Evolutionary conservation across 2,113 vertebrate genomes (phyloP), one percentile per base, ranked within the genome.

Genomic region (Vimba vimba): DNA sequence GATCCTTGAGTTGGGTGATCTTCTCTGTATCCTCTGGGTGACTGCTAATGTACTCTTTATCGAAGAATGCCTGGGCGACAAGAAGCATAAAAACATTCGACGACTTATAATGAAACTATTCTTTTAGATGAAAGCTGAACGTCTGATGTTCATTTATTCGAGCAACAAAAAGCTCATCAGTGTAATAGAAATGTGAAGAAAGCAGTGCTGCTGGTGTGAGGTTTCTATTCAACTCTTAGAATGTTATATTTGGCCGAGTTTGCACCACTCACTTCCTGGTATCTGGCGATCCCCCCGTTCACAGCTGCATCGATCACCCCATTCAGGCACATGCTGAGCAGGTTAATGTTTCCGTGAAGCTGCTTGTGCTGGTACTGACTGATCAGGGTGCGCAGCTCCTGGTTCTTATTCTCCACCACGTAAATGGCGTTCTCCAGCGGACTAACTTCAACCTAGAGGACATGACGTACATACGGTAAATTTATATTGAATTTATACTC

Each of bases 301-400:
- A 99, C 98, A 0, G 98, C 97, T 0, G 98, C 98, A 75, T 99
- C 97, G 30, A 99, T 98, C 90, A 99, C 98, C 4, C 98, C 98
- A 1, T 99, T 99, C 82, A 99, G 96, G 75, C 97, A 99, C 98
- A 99, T 99, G 93, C 98, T 99, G 91, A 99, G 97, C 87, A 99
- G 95, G 94, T 98, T 99, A 92, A 99, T 95, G 94, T 99, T 99
- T 50, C 97, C 95, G 0, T 99, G 97, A 80, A 96, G 97, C 91
- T 97, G 98, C 87, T 98, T 97, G 92, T 97, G 97, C 68, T 99
- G 98, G 91, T 99, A 98, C 94, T 99, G 98, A 84, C 97, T 96
- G 91, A 99, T 98, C 90, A 99, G 94, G 1, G 97, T 97, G 55
- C 98, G 96, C 57, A 99, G 95, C 92, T 99, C 98, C 91, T 97